Evolutionary conservation across 2,113 vertebrate genomes (phyloP), one percentile per base, ranked within the genome.

Genomic region (Bagarius yarrelli): DNA sequence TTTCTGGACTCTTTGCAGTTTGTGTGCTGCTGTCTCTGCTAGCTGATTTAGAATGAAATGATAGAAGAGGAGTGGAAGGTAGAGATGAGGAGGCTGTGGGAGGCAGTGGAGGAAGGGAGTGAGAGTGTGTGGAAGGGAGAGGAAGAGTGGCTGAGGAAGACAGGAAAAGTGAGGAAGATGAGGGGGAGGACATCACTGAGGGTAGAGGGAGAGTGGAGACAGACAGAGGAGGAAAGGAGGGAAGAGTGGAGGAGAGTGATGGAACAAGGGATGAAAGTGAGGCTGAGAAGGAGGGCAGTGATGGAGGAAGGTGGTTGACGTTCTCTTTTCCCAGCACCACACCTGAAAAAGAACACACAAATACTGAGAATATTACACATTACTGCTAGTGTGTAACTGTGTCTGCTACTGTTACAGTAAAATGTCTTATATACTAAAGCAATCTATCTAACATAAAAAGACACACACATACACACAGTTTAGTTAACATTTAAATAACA

Each of bases 11-110:
- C 85, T 89, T 94, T 83, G 94, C 94, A 0, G 94, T 95, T 90
- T 95, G 95, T 0, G 93, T 95, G 91, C 94, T 93, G 88, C 89
- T 94, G 90, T 95, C 95, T 76, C 91, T 95, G 91, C 95, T 95
- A 85, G 93, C 93, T 0, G 91, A 95, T 89, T 95, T 96, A 0
- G 74, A 56, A 0, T 96, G 95, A 63, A 90, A 88, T 2, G 92
- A 90, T 0, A 89, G 47, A 15, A 87, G 76, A 0, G 88, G 84
- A 23, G 84, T 85, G 0, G 44, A 36, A 0, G 88, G 9, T 9
- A 89, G 0, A 0, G 88, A 83, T 89, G 86, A 16, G 70, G 85
- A 4, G 67, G 21, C 0, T 86, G 88, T 13, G 82, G 74, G 0
- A 81, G 21, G 1, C 89, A 79, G 32, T 82, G 74, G 0, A 87